These are phyloP conservation scores for Eupeodes luniger DNA, from an alignment of 2,888 invertebrate genomes.

Conservation along the genomic window DNA sequence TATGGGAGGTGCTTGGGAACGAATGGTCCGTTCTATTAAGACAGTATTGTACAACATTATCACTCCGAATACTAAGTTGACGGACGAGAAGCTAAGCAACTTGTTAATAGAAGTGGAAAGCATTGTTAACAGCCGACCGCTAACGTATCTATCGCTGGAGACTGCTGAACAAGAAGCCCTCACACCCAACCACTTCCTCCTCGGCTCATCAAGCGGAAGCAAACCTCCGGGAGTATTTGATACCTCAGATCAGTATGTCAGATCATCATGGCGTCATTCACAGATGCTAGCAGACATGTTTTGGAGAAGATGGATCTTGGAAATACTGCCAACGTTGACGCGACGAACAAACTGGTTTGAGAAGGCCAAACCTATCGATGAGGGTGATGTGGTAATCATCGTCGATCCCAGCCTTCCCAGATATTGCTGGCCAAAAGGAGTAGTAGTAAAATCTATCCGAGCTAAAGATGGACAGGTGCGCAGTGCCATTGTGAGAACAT, in stretches of 20 bases:
- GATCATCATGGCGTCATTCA: conserved; percentile 63
- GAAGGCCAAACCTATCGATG: conserved; percentile 51
- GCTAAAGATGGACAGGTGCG: conserved; percentile 64
- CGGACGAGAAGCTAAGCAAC: no score
- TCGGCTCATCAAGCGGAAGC: conserved; percentile 71
- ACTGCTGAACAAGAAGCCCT: conserved; percentile 77
- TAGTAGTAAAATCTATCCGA: conserved; percentile 25
- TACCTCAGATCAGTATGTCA: no score
- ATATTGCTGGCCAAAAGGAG: conserved; percentile 64
- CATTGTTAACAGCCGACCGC: conserved; percentile 63
- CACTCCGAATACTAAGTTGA: background rate
- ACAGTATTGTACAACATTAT: conserved; percentile 41
- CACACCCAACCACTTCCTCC: conserved; percentile 80
- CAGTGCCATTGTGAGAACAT: conserved; percentile 31
- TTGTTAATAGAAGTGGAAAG: conserved; percentile 39
- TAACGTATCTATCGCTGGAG: conserved; percentile 68
- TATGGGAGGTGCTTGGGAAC: conserved; percentile 60
- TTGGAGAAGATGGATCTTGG: conserved; percentile 79
- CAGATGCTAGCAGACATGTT: conserved; percentile 77
- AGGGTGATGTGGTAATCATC: conserved; percentile 61
- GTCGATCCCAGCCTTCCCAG: conserved; percentile 56
- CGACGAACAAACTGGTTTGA: conserved; percentile 66
- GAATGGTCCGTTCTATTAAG: conserved; percentile 59
- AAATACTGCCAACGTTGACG: conserved; percentile 77
- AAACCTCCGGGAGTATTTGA: conserved; percentile 70